Conservation (phyloP, 2,888 invertebrate genomes). For the Hipparchia sbordonii region DNA sequence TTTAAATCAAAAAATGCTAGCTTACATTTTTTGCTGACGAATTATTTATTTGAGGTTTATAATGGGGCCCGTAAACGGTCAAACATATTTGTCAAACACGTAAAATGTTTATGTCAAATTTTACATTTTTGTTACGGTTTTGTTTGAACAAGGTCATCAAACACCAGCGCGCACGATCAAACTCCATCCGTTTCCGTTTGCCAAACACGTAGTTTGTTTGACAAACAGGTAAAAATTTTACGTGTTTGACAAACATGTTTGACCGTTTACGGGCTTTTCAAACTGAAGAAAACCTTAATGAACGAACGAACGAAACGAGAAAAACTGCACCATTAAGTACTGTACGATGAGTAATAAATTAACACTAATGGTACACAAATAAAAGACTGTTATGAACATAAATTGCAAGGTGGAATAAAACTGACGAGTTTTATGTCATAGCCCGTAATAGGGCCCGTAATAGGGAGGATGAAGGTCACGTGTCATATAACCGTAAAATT, state of each 20-base stretch:
- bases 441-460: conserved; percentile 1
- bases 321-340: not conserved
- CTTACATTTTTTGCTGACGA: not conserved
- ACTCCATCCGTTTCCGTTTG: no score
- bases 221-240: no score
- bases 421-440: conserved; percentile 9
- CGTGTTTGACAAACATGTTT: no score
- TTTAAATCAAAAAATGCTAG: not conserved
- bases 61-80: no score
- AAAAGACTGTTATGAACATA: conserved; percentile 6
- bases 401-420: conserved; percentile 13
- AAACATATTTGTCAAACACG: no score
- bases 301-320: not conserved
- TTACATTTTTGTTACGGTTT: no score
- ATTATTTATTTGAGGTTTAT: not conserved
- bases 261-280: no score
- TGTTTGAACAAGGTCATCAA: no score
- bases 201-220: no score
- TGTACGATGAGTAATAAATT: conserved; percentile 6
- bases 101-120: no score
- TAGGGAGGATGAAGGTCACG: conserved; percentile 19
- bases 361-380: conserved; percentile 12
- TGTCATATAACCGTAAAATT: conserved; percentile 28
- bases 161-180: no score
- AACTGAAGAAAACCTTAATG: not conserved